Evolutionary conservation across 35 echinoderm and acorn worm genomes (phyloP), one percentile per base, ranked within the genome.

Genomic region (Stichopus chloronotus): DNA sequence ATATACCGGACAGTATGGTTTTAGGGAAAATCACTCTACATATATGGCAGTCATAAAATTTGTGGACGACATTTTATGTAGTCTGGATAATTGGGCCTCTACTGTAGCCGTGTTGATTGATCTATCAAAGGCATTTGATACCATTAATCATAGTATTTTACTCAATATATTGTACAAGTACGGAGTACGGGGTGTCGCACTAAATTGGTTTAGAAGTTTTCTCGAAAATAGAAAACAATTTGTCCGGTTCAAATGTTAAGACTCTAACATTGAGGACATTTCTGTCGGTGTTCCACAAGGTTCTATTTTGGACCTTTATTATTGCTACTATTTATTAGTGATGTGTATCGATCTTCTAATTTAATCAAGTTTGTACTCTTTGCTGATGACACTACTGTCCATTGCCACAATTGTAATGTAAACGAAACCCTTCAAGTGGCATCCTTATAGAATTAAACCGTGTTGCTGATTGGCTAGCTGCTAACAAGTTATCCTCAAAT

Each of bases 401-500:
- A 55, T 85, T 58, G 52, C 56, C 52, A 85, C 17, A 58, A 85
- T 17, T 14, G 21, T 85, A 58, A 85, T 58, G 56, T 56, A 11
- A 85, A 85, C 9, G 56, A 43, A 1, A 5, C 56, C 82, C 82
- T 85, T 85, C 82, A 58, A 16, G 52, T 85, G 17, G 52, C 16
- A 54, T 84, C 81, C 55, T 52, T 43, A 43, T 84, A 54, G 19
- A 85, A 85, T 85, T 85, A 54, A 85, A 85, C 4, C 11, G n/a
- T 58, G 52, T 57, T 7, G 19, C 43, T 52, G 53, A 58, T 7
- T 54, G 52, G 43, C 56, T 57, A 56, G 4, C 8, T 54, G 52
- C 82, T 56, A 57, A 85, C 53, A 85, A 58, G 82, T 85, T 85
- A 85, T 85, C 82, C 9, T 19, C 54, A 56, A 85, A 85, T 25